Conservation (phyloP, 2,888 invertebrate genomes). For the Drosophila emarginata region DNA sequence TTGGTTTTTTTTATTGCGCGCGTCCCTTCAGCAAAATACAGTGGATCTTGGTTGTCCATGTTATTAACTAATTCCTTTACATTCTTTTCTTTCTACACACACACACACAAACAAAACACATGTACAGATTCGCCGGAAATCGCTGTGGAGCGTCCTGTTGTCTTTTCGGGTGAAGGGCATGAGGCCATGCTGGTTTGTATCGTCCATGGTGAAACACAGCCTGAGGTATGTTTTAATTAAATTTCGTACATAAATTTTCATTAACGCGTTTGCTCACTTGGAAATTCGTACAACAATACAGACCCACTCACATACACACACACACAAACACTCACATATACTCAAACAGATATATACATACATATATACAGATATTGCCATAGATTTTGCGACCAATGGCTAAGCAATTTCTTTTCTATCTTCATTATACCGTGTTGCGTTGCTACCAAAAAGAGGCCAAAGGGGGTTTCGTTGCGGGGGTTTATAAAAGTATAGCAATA, state of each 20-base stretch:
- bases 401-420: slow-evolving; percentile 16
- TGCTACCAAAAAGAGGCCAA: not conserved
- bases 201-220: slow-evolving; percentile 87
- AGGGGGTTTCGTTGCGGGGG: not conserved
- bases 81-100: slow-evolving; percentile 27
- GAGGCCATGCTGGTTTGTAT: slow-evolving; percentile 88
- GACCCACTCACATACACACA: slow-evolving; percentile 11
- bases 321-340: not conserved
- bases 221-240: slow-evolving; percentile 84
- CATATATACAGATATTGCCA: slow-evolving; percentile 30
- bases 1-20: slow-evolving; percentile 1
- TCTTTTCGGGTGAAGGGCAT: slow-evolving; percentile 87
- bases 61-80: slow-evolving; percentile 62
- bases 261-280: slow-evolving; percentile 60
- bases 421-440: slow-evolving; percentile 19
- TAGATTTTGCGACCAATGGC: slow-evolving; percentile 21
- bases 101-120: slow-evolving; percentile 8
- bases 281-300: slow-evolving; percentile 48
- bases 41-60: slow-evolving; percentile 32
- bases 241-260: slow-evolving; percentile 69
- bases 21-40: not conserved
- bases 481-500: not conserved
- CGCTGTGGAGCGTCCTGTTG: slow-evolving; percentile 85
- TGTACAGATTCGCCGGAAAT: slow-evolving; percentile 82
- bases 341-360: no score